These are phyloP conservation scores for Percopsis transmontana DNA, from an alignment of 2,113 vertebrate genomes.

Conservation along the genomic window DNA sequence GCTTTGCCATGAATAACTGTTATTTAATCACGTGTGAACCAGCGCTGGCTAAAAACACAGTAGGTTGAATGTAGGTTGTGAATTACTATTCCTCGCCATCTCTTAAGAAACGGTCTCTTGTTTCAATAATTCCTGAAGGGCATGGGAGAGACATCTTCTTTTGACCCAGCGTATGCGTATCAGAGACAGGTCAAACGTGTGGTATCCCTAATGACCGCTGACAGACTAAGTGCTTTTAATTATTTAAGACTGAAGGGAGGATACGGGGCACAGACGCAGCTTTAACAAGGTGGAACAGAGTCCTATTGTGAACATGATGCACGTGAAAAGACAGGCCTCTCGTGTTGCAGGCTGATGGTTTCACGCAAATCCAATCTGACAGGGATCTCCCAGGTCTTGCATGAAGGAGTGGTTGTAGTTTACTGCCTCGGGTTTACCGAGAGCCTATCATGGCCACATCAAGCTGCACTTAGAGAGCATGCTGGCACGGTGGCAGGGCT, in stretches of 20 bases:
- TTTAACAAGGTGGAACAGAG: slow-evolving; percentile 57
- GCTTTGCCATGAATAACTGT: no score
- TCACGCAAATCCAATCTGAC: slow-evolving; percentile 64
- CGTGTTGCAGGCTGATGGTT: slow-evolving; percentile 59
- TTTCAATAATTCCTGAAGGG: slow-evolving; percentile 51
- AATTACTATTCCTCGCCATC: no score
- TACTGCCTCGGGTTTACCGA: slow-evolving; percentile 40
- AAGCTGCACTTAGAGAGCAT: background rate
- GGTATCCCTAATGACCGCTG: slow-evolving; percentile 57
- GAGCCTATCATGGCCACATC: slow-evolving; percentile 24
- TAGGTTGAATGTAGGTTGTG: no score
- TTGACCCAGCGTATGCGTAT: slow-evolving; percentile 61
- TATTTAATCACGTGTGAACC: no score
- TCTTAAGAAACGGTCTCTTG: no score
- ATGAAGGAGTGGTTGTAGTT: slow-evolving; percentile 50
- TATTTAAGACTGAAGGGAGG: slow-evolving; percentile 71
- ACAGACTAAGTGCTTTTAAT: slow-evolving; percentile 76
- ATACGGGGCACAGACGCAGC: slow-evolving; percentile 25
- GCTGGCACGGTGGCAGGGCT: no score
- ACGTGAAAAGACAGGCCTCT: slow-evolving; percentile 45
- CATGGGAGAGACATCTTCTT: slow-evolving; percentile 43
- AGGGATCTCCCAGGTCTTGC: slow-evolving; percentile 51
- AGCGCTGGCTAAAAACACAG: no score
- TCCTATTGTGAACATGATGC: slow-evolving; percentile 63
- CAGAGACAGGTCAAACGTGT: slow-evolving; percentile 65